phyloP scores from a whole-genome alignment of 2,797 vertebrate genomes.

The Perodicticus potto region DNA sequence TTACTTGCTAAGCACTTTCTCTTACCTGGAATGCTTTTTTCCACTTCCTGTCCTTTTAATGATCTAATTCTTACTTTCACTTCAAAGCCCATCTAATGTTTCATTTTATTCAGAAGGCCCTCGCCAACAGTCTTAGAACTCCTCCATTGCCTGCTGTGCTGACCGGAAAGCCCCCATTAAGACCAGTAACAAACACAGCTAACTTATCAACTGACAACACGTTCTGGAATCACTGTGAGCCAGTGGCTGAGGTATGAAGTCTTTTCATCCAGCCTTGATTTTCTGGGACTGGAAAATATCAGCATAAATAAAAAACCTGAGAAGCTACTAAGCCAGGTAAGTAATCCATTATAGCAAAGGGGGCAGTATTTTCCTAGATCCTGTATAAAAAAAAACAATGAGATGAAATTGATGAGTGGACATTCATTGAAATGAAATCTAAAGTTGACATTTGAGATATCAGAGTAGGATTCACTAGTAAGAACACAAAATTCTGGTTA shows the following conservation, averaged over 20 bases:
- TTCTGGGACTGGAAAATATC: neutral
- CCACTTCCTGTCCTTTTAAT: neutral
- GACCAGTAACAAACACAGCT: neutral
- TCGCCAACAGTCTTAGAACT: neutral
- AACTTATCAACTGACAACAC: neutral
- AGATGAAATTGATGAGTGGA: neutral
- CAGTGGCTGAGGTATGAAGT: neutral
- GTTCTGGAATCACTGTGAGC: neutral
- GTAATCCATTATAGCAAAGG: neutral
- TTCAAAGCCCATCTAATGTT: slow-evolving; percentile 12
- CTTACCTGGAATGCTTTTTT: neutral
- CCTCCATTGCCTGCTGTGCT: neutral
- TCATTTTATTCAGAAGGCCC: neutral
- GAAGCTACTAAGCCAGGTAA: neutral
- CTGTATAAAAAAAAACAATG: neutral
- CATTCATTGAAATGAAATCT: slow-evolving; percentile 24
- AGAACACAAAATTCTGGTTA: neutral
- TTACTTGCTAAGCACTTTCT: neutral
- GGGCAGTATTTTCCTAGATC: neutral
- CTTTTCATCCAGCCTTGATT: neutral
- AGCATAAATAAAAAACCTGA: neutral
- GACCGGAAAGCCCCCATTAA: neutral
- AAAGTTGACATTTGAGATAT: slow-evolving; percentile 1
- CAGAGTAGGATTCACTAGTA: neutral
- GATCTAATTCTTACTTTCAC: neutral